phyloP scores from a whole-genome alignment of 2,113 vertebrate genomes.

The Oryzias curvinotus region DNA sequence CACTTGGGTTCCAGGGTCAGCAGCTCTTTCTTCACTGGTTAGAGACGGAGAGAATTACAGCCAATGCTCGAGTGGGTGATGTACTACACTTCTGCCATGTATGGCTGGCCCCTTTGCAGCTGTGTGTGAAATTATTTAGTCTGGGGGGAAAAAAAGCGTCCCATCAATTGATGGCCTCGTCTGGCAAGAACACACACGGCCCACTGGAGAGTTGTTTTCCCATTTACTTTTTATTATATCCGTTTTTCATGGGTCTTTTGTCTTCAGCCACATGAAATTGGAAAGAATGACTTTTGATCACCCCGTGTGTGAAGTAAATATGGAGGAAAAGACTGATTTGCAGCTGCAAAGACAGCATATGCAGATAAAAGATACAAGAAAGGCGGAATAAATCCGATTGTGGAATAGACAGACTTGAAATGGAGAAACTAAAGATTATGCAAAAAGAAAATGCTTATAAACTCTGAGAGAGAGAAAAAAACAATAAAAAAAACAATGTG shows the following conservation, averaged over 20 bases:
- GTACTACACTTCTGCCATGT: constrained; percentile 33
- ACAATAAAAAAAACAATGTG: constrained; percentile 8
- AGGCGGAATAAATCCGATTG: constrained; percentile 23
- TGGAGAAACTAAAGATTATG: background rate
- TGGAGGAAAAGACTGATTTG: constrained; percentile 14
- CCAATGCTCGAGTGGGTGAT: constrained; percentile 32
- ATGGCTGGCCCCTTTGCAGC: constrained; percentile 35
- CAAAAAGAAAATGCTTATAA: background rate
- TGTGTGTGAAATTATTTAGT: constrained; percentile 56
- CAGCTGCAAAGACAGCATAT: constrained; percentile 10
- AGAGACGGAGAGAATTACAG: constrained; percentile 7
- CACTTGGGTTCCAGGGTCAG: constrained; percentile 1
- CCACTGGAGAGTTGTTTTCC: constrained; percentile 47
- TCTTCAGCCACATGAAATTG: constrained; percentile 51
- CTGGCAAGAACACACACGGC: constrained; percentile 28
- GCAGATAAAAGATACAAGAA: constrained; percentile 2
- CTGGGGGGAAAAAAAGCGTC: constrained; percentile 10
- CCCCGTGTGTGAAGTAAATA: constrained; percentile 43
- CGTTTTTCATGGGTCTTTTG: constrained; percentile 39
- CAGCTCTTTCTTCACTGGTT: constrained; percentile 15
- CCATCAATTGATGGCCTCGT: constrained; percentile 43
- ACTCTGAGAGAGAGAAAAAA: background rate
- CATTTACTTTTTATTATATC: constrained; percentile 31
- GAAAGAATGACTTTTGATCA: constrained; percentile 54
- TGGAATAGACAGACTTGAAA: background rate